A percentile compares a stretch with the other conserved stretches of the same genome.
These are phyloP conservation scores for Hermatobates lingyangjiaoensis DNA, from an alignment of 1,140 invertebrate genomes.

Conservation along the genomic window DNA sequence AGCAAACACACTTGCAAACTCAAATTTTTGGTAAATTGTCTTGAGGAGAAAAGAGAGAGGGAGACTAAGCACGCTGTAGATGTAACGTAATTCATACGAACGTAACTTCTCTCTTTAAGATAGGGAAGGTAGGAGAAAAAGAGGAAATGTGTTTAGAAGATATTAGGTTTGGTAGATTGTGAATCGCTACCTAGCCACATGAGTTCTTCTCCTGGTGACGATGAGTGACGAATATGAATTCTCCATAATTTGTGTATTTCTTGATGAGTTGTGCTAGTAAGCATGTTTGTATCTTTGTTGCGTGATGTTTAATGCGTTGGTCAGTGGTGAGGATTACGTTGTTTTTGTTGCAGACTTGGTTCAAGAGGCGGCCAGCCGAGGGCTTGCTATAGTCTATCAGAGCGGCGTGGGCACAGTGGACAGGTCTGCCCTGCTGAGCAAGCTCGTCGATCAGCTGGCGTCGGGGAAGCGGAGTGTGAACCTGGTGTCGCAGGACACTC, in stretches of 20 bases:
- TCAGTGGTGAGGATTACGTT: background rate
- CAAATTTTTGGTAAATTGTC: no score
- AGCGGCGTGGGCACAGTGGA: constrained; percentile 43
- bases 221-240: background rate
- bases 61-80: no score
- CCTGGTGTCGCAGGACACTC: constrained; percentile 59
- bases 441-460: constrained; percentile 61
- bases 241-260: background rate
- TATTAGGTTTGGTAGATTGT: background rate
- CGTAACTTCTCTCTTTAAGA: no score
- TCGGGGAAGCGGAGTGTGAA: constrained; percentile 48
- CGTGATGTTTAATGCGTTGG: background rate
- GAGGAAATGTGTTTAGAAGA: no score
- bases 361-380: constrained; percentile 82
- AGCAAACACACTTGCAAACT: no score
- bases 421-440: constrained; percentile 48
- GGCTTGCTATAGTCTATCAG: constrained; percentile 70
- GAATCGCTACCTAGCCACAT: background rate
- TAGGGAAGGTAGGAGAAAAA: no score
- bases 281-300: background rate
- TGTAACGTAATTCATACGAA: no score
- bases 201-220: background rate
- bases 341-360: constrained; percentile 44
- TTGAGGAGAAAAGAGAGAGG: no score
- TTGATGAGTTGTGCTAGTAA: background rate